Evolutionary conservation across 2,113 vertebrate species (phyloP).

Genomic region (Drymodes brunneopygia): DNA sequence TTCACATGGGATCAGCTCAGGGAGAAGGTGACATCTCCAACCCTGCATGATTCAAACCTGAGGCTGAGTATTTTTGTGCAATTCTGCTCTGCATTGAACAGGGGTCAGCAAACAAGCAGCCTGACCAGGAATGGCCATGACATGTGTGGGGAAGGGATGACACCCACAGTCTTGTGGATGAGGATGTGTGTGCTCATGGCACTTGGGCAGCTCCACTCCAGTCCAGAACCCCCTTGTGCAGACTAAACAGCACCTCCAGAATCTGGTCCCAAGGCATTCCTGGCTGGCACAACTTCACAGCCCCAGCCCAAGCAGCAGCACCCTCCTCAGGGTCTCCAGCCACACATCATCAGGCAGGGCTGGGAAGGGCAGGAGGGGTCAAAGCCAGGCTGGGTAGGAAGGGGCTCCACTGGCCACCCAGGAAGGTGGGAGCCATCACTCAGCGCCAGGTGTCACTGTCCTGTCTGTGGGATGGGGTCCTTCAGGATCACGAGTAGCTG

Average conservation of each 20-base stretch:
- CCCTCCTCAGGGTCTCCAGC: background rate
- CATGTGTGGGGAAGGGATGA: background rate
- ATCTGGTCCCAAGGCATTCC: background rate
- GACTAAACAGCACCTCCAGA: background rate
- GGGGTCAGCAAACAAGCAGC: background rate
- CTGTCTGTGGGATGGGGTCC: background rate
- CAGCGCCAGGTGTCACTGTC: background rate
- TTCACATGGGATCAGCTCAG: background rate
- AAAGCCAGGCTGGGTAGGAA: background rate
- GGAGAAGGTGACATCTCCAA: background rate
- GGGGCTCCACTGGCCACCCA: conserved; percentile 13
- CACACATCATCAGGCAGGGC: background rate
- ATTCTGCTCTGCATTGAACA: background rate
- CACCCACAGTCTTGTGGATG: rapidly evolving
- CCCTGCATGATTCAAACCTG: background rate
- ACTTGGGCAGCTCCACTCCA: background rate
- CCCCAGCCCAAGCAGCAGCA: background rate
- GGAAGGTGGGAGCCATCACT: background rate
- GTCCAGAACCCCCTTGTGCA: background rate
- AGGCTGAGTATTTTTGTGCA: background rate
- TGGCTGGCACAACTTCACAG: background rate
- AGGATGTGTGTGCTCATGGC: background rate
- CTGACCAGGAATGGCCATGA: background rate
- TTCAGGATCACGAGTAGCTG: background rate
- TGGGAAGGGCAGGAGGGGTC: background rate